Conservation (phyloP, 2,113 vertebrate genomes). For the Varanus salvator region DNA sequence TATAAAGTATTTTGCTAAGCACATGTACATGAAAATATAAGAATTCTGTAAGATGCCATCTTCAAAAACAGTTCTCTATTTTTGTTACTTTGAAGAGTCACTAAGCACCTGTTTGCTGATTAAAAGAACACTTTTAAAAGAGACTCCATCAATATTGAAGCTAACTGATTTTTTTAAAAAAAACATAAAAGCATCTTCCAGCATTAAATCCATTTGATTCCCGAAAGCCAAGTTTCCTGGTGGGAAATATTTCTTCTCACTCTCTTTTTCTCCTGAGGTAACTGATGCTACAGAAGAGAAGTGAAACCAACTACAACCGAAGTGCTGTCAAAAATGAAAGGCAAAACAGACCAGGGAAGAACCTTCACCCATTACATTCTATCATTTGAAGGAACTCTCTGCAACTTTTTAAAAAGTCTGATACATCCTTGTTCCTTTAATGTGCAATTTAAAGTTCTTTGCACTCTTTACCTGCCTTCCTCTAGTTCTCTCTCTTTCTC, state of each 20-base stretch:
- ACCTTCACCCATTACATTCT: constrained; percentile 14
- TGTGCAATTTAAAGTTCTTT: neutral
- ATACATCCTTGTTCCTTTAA: neutral
- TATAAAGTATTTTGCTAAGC: constrained; percentile 81
- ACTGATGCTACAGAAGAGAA: constrained; percentile 6
- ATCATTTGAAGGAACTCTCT: neutral
- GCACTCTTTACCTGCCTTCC: neutral
- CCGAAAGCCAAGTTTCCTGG: neutral
- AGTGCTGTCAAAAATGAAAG: constrained; percentile 36
- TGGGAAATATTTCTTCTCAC: neutral
- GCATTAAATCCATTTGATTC: constrained; percentile 29
- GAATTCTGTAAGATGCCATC: constrained; percentile 77
- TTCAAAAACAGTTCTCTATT: constrained; percentile 83
- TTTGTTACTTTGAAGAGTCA: constrained; percentile 78
- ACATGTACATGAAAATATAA: constrained; percentile 78
- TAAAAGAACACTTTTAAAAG: constrained; percentile 69
- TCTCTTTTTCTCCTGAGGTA: constrained; percentile 37
- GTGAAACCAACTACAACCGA: constrained; percentile 24
- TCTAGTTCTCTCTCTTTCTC: neutral
- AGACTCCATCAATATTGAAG: constrained; percentile 63
- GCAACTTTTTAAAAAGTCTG: constrained; percentile 22
- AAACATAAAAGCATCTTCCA: constrained; percentile 49
- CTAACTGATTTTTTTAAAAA: constrained; percentile 40
- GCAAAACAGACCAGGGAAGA: constrained; percentile 9
- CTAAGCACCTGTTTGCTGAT: constrained; percentile 78